Base-by-base conservation (phyloP, 2,797 vertebrate genomes). In the Falco novaeseelandiae region DNA sequence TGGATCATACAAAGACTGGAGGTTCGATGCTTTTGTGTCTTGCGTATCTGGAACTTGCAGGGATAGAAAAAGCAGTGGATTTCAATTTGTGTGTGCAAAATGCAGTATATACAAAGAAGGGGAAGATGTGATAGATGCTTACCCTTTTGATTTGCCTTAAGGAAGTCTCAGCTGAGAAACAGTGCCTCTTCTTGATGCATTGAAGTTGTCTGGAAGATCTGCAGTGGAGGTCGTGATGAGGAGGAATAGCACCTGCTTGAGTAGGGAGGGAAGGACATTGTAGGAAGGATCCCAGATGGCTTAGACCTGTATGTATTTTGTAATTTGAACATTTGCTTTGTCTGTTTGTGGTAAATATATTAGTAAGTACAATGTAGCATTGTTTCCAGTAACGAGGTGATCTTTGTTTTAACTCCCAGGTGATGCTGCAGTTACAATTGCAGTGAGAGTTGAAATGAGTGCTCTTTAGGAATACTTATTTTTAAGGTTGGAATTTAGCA, bases 1-100 rank as follows among this genome's bases (percentile, higher is more conserved):
- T 72, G 66, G 51, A 95, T 95, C 83, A 87, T 95, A 83, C 38
- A 80, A 86, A 84, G 34, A 55, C 55, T 62, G 22, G 65, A 66
- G 66, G 18, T 84, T 90, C 2, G 0, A 84, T 84, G 9, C 2
- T 69, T 79, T 79, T 0, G 0, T 79, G 62, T n/a, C 78, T 90
- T 90, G 66, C 9, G 0, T 84, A 36, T 92, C 44, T 76, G 62
- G 30, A 86, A 79, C 54, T 72, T 76, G 49, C 81, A 91, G 82
- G 46, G 44, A 21, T 81, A 17, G 48, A 69, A 94, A 61, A 61
- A 74, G 21, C 49, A 61, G 22, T 32, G 76, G 78, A 71, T 88
- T 95, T 86, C 54, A 66, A 29, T 84, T 83, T 87, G 12, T 14
- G 1, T 83, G 32, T 84, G 88, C 46, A 86, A 79, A 93, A 72